These are phyloP conservation scores for Parelbella ahira DNA, from an alignment of 2,888 invertebrate genomes.

Conservation along the genomic window DNA sequence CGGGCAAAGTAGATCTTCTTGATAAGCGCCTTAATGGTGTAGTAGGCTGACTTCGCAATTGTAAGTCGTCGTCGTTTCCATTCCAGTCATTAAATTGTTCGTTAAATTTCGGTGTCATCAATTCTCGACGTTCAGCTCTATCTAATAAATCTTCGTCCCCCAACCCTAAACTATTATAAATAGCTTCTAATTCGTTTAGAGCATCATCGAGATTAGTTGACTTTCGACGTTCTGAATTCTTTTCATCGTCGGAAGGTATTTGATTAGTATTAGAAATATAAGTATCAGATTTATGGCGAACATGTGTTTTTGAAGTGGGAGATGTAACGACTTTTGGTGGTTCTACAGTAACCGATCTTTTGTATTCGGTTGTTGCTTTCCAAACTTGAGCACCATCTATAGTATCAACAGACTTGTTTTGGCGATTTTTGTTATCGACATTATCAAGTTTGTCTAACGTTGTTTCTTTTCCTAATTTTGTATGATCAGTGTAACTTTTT, in stretches of 20 bases:
- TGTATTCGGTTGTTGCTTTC: constrained; percentile 75
- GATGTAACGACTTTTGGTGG: constrained; percentile 53
- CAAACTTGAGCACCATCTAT: constrained; percentile 66
- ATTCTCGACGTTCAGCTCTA: constrained; percentile 87
- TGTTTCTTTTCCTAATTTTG: constrained; percentile 28
- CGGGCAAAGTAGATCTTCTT: constrained; percentile 79
- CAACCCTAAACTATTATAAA: constrained; percentile 92
- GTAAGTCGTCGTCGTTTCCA: constrained; percentile 71
- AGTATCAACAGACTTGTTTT: constrained; percentile 43
- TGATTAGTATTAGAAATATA: constrained; percentile 55
- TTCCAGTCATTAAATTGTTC: constrained; percentile 75
- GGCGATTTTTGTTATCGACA: constrained; percentile 49
- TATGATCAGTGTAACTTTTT: constrained; percentile 35
- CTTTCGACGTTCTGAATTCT: constrained; percentile 79
- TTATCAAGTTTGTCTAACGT: constrained; percentile 39
- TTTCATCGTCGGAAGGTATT: constrained; percentile 72
- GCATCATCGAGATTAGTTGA: constrained; percentile 93
- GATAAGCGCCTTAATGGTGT: constrained; percentile 64
- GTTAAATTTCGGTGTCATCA: constrained; percentile 78
- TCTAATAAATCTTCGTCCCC: constrained; percentile 91
- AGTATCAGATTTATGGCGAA: constrained; percentile 72
- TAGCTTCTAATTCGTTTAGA: constrained; percentile 93
- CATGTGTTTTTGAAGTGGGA: constrained; percentile 63
- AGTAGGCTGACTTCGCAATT: constrained; percentile 67
- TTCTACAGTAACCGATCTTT: constrained; percentile 61